phyloP scores from a whole-genome alignment of 2,888 invertebrate species.

The Nysson spinosus region DNA sequence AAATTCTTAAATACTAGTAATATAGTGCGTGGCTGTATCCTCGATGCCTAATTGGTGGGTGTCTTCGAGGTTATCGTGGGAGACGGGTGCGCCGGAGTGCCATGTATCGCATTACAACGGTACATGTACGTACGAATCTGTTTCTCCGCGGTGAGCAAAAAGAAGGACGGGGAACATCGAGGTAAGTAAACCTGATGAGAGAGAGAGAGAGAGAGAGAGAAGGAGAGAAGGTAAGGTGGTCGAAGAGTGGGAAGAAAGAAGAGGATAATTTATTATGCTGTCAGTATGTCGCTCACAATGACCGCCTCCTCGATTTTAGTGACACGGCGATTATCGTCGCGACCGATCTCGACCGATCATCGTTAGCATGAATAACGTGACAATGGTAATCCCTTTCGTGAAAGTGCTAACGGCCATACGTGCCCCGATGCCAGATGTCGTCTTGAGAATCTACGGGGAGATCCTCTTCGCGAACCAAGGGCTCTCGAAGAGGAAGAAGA shows the following conservation, averaged over 20 bases:
- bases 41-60: slow-evolving; percentile 34
- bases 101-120: slow-evolving; percentile 53
- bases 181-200: slow-evolving; percentile 7
- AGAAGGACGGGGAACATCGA: slow-evolving; percentile 7
- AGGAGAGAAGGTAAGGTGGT: slow-evolving; percentile 8
- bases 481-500: slow-evolving; percentile 1
- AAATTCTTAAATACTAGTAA: slow-evolving; percentile 14
- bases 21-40: slow-evolving; percentile 4
- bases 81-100: slow-evolving; percentile 31
- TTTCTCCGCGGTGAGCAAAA: slow-evolving; percentile 5
- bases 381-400: slow-evolving; percentile 72
- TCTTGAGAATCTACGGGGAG: slow-evolving; percentile 53
- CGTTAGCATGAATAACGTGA: slow-evolving; percentile 75
- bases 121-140: slow-evolving; percentile 17
- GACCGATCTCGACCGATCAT: slow-evolving; percentile 74
- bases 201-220: slow-evolving; percentile 22
- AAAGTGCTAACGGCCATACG: slow-evolving; percentile 64
- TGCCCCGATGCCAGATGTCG: slow-evolving; percentile 63
- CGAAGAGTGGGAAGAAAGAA: slow-evolving; percentile 11
- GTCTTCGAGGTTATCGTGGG: slow-evolving; percentile 46
- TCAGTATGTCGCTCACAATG: slow-evolving; percentile 75
- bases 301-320: slow-evolving; percentile 75
- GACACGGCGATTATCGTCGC: slow-evolving; percentile 73
- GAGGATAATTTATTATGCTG: slow-evolving; percentile 75
- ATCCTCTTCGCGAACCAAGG: slow-evolving; percentile 35